phyloP scores from a whole-genome alignment of 2,113 vertebrate species.

The Rhabdornis inornatus region DNA sequence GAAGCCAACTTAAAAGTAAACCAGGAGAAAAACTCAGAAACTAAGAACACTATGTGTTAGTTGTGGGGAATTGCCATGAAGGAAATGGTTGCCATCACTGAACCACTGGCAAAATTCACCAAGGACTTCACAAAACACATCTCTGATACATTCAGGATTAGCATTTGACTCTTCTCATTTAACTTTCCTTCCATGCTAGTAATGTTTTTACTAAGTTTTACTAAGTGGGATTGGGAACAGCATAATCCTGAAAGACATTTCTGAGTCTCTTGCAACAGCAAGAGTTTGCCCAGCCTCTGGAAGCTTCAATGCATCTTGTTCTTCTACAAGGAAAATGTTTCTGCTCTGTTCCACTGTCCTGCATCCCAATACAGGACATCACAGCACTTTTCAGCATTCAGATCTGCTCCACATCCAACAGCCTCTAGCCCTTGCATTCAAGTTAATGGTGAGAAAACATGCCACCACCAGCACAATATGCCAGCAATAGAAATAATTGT shows the following conservation, averaged over 20 bases:
- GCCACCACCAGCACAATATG: background rate
- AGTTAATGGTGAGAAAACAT: background rate
- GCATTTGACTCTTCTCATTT: background rate
- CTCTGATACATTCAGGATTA: background rate
- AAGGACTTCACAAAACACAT: background rate
- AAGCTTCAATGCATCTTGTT: background rate
- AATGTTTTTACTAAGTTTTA: background rate
- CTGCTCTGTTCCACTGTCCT: background rate
- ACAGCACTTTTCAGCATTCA: background rate
- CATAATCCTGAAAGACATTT: background rate
- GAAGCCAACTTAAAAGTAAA: background rate
- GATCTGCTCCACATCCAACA: background rate
- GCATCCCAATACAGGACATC: background rate
- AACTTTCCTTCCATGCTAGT: background rate
- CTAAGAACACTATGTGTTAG: rapidly evolving
- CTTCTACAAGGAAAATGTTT: background rate
- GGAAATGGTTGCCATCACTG: background rate
- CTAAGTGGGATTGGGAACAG: background rate
- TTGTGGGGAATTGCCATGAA: background rate
- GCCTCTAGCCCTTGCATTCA: background rate
- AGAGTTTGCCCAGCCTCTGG: background rate
- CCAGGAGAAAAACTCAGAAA: background rate
- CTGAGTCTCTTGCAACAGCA: background rate
- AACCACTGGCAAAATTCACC: background rate
- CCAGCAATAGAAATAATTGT: background rate